Conservation (phyloP, 2,888 invertebrate species). For the Amphipyra tragopoginis region DNA sequence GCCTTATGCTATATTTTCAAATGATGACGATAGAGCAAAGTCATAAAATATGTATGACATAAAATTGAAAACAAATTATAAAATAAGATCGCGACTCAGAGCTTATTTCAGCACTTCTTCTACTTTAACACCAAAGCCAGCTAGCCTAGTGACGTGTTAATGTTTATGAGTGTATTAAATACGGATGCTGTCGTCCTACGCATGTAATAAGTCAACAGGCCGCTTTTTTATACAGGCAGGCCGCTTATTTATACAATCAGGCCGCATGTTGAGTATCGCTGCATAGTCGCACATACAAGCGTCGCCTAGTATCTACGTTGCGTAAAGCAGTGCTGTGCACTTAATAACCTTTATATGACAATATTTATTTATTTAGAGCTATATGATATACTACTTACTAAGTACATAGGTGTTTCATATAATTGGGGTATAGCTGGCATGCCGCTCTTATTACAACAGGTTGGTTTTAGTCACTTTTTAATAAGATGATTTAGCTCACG, state of each 20-base stretch:
- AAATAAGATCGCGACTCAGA: too few relatives aligned
- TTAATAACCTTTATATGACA: constrained; percentile 21
- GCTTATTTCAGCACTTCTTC: too few relatives aligned
- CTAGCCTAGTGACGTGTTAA: too few relatives aligned
- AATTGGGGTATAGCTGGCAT: constrained; percentile 31
- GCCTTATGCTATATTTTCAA: too few relatives aligned
- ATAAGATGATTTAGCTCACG: not conserved
- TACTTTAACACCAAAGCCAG: too few relatives aligned
- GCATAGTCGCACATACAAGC: constrained; percentile 51
- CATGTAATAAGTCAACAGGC: too few relatives aligned
- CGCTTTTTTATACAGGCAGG: too few relatives aligned
- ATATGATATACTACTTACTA: constrained; percentile 37
- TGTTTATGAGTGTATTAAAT: too few relatives aligned
- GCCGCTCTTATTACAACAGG: constrained; percentile 21
- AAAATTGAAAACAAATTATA: too few relatives aligned
- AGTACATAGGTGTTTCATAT: constrained; percentile 39
- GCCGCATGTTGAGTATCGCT: constrained; percentile 19
- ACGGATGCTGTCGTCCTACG: too few relatives aligned
- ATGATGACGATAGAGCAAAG: too few relatives aligned
- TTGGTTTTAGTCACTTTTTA: not conserved
- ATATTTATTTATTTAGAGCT: constrained; percentile 12
- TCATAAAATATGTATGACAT: too few relatives aligned
- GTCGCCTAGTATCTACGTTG: constrained; percentile 58
- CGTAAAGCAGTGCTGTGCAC: constrained; percentile 64
- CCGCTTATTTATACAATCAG: not conserved